A percentile compares a stretch with the other conserved stretches of the same genome.
Conservation (phyloP, 2,888 invertebrate genomes). For the Dryadula phaetusa region DNA sequence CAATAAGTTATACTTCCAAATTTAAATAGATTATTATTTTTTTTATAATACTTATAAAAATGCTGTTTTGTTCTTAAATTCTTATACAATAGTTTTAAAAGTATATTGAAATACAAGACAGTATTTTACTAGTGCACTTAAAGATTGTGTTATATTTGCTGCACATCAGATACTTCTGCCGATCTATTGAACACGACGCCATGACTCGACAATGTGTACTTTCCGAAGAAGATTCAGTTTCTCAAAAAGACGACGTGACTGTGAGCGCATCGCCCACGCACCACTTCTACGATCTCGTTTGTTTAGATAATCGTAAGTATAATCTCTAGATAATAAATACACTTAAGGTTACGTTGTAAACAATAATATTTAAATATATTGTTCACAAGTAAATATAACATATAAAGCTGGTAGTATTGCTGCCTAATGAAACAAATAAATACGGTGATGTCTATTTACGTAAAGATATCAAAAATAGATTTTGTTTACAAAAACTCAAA, state of each 20-base stretch:
- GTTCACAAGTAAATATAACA: not conserved
- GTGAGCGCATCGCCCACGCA: conserved; percentile 93
- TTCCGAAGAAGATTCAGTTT: conserved; percentile 95
- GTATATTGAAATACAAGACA: not conserved
- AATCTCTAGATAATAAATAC: conserved; percentile 39
- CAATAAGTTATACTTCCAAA: too few species aligned
- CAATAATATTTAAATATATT: not conserved
- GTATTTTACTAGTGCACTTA: not conserved
- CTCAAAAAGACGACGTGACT: conserved; percentile 94
- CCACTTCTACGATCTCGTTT: conserved; percentile 95
- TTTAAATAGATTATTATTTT: too few species aligned
- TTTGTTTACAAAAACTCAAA: not conserved
- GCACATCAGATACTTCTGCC: conserved; percentile 89
- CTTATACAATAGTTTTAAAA: too few species aligned
- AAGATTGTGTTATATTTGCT: conserved; percentile 4
- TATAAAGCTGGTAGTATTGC: not conserved
- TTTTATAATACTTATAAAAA: too few species aligned
- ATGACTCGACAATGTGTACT: conserved; percentile 94
- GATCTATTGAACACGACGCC: conserved; percentile 95
- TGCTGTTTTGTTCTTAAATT: too few species aligned
- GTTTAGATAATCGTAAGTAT: conserved; percentile 94
- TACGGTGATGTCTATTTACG: not conserved
- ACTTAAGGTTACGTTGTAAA: conserved; percentile 38
- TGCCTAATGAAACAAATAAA: conserved; percentile 7
- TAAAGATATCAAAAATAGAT: not conserved